A percentile compares a stretch with the other conserved stretches of the same genome.
Evolutionary conservation across 2,113 vertebrate species (phyloP).

Genomic region (Tauraco erythrolophus): DNA sequence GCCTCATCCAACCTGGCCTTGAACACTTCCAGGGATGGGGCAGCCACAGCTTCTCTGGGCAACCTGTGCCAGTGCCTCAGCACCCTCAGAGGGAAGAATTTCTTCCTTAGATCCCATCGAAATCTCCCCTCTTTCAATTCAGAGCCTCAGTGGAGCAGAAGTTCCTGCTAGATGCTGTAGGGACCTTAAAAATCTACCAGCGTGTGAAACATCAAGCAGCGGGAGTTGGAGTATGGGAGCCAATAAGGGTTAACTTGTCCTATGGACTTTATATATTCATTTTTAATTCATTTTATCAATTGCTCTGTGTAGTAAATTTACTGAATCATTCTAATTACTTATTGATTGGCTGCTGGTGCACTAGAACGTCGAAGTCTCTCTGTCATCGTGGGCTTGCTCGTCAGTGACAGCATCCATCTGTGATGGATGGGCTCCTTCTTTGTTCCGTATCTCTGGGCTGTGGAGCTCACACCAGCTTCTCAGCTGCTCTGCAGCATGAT

Average conservation of each 20-base stretch:
- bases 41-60: too few relatives aligned
- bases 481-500: neutral
- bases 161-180: neutral
- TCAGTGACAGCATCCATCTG: neutral
- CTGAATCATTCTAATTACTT: neutral
- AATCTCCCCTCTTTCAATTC: too few relatives aligned
- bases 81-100: too few relatives aligned
- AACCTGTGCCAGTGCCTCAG: too few relatives aligned
- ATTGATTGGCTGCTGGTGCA: neutral
- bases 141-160: neutral
- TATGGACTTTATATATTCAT: neutral
- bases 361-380: accelerated
- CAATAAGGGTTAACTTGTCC: neutral
- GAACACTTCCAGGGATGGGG: too few relatives aligned
- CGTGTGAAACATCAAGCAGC: neutral
- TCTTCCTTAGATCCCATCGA: too few relatives aligned
- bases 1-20: too few relatives aligned
- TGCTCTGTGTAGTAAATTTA: neutral
- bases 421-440: neutral
- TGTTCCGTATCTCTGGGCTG: neutral
- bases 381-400: accelerated
- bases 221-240: neutral
- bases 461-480: neutral
- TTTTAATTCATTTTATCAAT: neutral
- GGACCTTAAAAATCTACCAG: neutral